phyloP scores from a whole-genome alignment of 1,140 invertebrate genomes.

The Bombus waltoni region DNA sequence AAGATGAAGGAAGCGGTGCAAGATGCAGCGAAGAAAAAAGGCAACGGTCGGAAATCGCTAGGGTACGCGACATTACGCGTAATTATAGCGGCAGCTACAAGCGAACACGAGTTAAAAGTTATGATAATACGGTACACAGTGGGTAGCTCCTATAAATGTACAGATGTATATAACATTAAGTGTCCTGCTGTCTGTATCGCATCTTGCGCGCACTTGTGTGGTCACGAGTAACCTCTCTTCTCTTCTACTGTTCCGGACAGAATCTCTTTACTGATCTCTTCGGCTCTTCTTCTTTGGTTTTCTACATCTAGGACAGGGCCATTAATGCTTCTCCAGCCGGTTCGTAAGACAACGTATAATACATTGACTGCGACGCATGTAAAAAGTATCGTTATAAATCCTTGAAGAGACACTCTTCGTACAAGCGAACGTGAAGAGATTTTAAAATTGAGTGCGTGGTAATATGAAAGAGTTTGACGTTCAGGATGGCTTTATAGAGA shows the following conservation, averaged over 20 bases:
- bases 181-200: slow-evolving; percentile 20
- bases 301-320: background rate
- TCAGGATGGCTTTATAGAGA: background rate
- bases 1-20: slow-evolving; percentile 27
- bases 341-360: background rate
- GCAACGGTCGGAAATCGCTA: slow-evolving; percentile 13
- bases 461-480: background rate
- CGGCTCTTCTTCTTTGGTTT: background rate
- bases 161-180: slow-evolving; percentile 34
- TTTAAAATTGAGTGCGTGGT: background rate
- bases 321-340: background rate
- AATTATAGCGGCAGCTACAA: slow-evolving; percentile 71
- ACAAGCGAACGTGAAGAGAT: background rate
- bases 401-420: background rate
- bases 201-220: slow-evolving; percentile 3
- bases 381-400: background rate
- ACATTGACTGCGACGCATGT: background rate
- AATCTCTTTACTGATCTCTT: background rate
- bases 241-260: background rate
- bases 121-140: slow-evolving; percentile 64
- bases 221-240: slow-evolving; percentile 5
- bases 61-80: slow-evolving; percentile 64
- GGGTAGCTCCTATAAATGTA: slow-evolving; percentile 35
- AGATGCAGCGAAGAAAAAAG: background rate
- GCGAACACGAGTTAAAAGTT: slow-evolving; percentile 66